A percentile compares a stretch with the other conserved stretches of the same genome.
Evolutionary conservation across 2,888 invertebrate species (phyloP).

Genomic region (Invenusta paracnida): DNA sequence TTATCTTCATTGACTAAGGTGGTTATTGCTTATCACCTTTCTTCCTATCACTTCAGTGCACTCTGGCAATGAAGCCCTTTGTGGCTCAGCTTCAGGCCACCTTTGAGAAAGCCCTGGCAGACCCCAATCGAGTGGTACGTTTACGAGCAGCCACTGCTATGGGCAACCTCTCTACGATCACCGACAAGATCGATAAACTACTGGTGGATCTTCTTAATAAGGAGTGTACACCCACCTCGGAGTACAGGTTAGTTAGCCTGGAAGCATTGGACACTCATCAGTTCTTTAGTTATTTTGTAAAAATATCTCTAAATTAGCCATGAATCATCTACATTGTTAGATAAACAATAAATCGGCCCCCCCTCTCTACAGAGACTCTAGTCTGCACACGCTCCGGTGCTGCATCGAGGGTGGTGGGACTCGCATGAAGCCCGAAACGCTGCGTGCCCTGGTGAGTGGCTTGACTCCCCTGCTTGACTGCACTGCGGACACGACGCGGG

Average conservation of each 20-base stretch:
- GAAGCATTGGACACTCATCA: no score
- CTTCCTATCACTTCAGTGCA: constrained; percentile 68
- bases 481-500: constrained; percentile 74
- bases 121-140: constrained; percentile 78
- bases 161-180: constrained; percentile 80
- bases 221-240: neutral
- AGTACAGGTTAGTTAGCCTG: neutral
- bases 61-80: constrained; percentile 89
- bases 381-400: constrained; percentile 80
- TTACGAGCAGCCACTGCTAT: constrained; percentile 79
- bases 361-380: constrained; percentile 71
- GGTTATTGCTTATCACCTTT: neutral
- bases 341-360: no score
- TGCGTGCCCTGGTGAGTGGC: constrained; percentile 68
- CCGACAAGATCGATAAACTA: constrained; percentile 75
- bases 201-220: neutral
- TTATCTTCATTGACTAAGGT: neutral
- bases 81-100: constrained; percentile 96
- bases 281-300: no score
- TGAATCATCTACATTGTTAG: no score
- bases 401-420: constrained; percentile 78
- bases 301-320: no score
- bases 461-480: constrained; percentile 61
- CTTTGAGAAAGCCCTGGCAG: constrained; percentile 87
- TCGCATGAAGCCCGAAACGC: constrained; percentile 77